Percentiles rank a stretch among this genome's conserved stretches.
Conservation (phyloP, 2,113 vertebrate genomes). For the Tragelaphus strepsiceros region DNA sequence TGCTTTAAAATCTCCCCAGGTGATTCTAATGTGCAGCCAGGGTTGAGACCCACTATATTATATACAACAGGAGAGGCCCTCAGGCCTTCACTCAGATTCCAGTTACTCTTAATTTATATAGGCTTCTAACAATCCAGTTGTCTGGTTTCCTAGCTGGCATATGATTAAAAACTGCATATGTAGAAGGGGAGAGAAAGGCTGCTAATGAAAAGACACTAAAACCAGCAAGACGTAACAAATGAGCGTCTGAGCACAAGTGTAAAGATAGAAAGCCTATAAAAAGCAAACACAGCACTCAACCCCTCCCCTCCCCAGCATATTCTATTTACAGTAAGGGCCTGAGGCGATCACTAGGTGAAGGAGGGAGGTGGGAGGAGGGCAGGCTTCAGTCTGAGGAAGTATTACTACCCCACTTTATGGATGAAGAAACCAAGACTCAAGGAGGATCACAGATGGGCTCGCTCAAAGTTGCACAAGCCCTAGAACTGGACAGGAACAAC, state of each 20-base stretch:
- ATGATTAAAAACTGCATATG: conserved; percentile 45
- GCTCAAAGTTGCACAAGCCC: not conserved
- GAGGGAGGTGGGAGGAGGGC: not conserved
- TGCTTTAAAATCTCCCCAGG: conserved; percentile 40
- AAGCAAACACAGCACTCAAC: conserved; percentile 31
- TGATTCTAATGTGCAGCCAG: conserved; percentile 11
- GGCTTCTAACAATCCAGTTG: conserved; percentile 36
- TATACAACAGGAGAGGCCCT: conserved; percentile 26
- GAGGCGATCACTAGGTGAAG: not conserved
- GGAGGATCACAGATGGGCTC: not conserved
- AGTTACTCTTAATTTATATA: conserved; percentile 48
- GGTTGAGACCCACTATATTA: not conserved
- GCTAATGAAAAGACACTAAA: conserved; percentile 54
- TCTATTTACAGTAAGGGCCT: conserved; percentile 9
- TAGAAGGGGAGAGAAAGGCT: conserved; percentile 36
- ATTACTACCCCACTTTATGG: conserved; percentile 36
- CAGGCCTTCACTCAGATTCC: not conserved
- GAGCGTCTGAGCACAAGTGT: conserved; percentile 51
- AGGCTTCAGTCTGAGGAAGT: not conserved
- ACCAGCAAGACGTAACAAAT: conserved; percentile 48
- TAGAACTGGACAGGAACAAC: too few relatives aligned
- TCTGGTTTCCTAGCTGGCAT: conserved; percentile 39
- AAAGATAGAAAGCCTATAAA: conserved; percentile 70
- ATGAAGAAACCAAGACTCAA: conserved; percentile 4
- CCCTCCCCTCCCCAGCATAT: not conserved